Conservation (phyloP, 2,888 invertebrate genomes). For the Pardosa pseudoannulata region DNA sequence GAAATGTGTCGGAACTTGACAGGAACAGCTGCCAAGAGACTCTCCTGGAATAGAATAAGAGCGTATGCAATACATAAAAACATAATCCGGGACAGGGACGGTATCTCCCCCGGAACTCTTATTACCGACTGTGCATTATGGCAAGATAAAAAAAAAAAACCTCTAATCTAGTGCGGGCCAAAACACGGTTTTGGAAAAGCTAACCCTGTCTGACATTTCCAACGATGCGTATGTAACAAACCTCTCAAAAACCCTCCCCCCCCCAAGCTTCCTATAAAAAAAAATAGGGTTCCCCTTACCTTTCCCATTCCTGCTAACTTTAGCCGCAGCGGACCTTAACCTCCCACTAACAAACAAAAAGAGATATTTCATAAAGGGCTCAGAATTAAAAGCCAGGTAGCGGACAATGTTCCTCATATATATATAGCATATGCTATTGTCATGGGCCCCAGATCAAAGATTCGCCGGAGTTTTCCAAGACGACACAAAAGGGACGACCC, state of each 20-base stretch:
- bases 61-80: no score
- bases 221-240: slow-evolving; percentile 40
- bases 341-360: slow-evolving; percentile 61
- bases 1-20: no score
- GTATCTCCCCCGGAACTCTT: no score
- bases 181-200: neutral
- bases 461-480: slow-evolving; percentile 25
- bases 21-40: no score
- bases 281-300: slow-evolving; percentile 1
- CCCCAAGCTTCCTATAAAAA: neutral
- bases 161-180: slow-evolving; percentile 21
- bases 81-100: no score
- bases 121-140: slow-evolving; percentile 4
- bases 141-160: slow-evolving; percentile 8
- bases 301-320: no score
- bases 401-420: slow-evolving; percentile 17
- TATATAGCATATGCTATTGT: slow-evolving; percentile 66
- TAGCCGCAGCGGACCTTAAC: slow-evolving; percentile 41
- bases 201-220: slow-evolving; percentile 44
- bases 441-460: slow-evolving; percentile 33
- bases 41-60: no score
- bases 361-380: no score
- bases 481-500: slow-evolving; percentile 38
- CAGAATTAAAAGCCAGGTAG: slow-evolving; percentile 53
- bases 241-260: no score